These are phyloP conservation scores for Chromoteleia sp. DNA, from an alignment of 2,888 invertebrate genomes.

Conservation along the genomic window DNA sequence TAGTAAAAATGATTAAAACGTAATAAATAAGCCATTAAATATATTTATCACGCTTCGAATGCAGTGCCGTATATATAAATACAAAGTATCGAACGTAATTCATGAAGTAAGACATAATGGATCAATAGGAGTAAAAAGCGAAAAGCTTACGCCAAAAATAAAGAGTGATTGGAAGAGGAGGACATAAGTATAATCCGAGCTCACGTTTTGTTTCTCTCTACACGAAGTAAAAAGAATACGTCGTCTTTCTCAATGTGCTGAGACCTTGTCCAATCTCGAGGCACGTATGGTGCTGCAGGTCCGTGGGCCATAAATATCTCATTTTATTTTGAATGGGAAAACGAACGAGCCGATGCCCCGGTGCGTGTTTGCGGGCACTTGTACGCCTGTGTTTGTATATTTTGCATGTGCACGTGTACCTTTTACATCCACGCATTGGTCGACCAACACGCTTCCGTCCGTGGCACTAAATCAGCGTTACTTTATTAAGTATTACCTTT, in stretches of 20 bases:
- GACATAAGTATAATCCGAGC: conserved; percentile 46
- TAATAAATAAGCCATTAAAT: conserved; percentile 38
- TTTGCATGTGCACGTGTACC: conserved; percentile 62
- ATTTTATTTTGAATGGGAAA: conserved; percentile 84
- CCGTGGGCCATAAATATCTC: conserved; percentile 82
- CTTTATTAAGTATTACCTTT: conserved; percentile 85
- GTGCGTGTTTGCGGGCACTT: conserved; percentile 58
- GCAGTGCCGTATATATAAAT: conserved; percentile 24
- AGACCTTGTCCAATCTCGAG: conserved; percentile 68
- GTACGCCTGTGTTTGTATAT: conserved; percentile 49
- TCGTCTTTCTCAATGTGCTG: conserved; percentile 60
- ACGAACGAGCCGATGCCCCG: conserved; percentile 81
- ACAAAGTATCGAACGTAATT: conserved; percentile 30
- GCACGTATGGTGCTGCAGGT: conserved; percentile 66
- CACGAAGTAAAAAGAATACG: conserved; percentile 49
- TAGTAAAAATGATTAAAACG: conserved; percentile 16
- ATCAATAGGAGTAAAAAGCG: conserved; percentile 52
- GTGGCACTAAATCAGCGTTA: conserved; percentile 84
- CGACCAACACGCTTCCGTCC: conserved; percentile 66
- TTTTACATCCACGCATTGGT: conserved; percentile 69
- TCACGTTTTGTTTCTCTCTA: conserved; percentile 46
- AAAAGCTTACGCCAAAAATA: conserved; percentile 31
- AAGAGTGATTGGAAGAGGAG: conserved; percentile 51
- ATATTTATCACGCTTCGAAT: conserved; percentile 38
- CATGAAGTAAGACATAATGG: conserved; percentile 51